phyloP scores from a whole-genome alignment of 2,888 invertebrate genomes.

The Julus scandinavius region DNA sequence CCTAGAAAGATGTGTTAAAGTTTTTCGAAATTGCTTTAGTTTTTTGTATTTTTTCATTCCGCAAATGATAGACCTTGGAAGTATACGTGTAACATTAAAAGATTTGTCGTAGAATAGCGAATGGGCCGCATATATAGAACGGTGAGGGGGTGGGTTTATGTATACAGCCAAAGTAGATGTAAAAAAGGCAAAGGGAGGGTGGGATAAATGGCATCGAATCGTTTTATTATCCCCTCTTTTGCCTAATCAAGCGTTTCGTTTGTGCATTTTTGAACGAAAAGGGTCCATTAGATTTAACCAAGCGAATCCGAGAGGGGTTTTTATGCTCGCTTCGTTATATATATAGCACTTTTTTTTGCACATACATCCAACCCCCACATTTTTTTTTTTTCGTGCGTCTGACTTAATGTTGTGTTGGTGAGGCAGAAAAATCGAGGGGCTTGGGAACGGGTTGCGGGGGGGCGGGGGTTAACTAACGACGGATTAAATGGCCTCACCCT shows the following conservation, averaged over 20 bases:
- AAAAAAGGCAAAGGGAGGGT: slow-evolving; percentile 15
- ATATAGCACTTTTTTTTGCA: slow-evolving; percentile 33
- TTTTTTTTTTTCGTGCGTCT: slow-evolving; percentile 9
- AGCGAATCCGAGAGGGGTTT: slow-evolving; percentile 48
- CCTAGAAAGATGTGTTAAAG: neutral
- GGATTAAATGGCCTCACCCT: slow-evolving; percentile 42
- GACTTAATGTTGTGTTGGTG: slow-evolving; percentile 39
- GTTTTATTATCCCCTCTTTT: slow-evolving; percentile 51
- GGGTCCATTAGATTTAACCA: slow-evolving; percentile 51
- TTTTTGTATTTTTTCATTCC: neutral
- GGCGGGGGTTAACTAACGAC: slow-evolving; percentile 8
- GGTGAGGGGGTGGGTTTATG: slow-evolving; percentile 2
- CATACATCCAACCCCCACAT: neutral
- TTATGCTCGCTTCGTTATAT: slow-evolving; percentile 38
- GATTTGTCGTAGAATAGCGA: slow-evolving; percentile 17
- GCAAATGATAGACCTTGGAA: neutral
- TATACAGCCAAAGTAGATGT: slow-evolving; percentile 23
- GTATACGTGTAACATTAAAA: neutral
- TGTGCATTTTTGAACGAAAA: slow-evolving; percentile 39
- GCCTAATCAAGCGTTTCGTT: slow-evolving; percentile 47
- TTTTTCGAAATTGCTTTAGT: neutral
- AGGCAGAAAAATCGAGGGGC: neutral
- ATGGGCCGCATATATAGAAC: neutral
- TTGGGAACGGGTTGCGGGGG: neutral
- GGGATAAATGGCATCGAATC: slow-evolving; percentile 45